Conservation (phyloP, 2,797 vertebrate genomes). For the Pampus argenteus region DNA sequence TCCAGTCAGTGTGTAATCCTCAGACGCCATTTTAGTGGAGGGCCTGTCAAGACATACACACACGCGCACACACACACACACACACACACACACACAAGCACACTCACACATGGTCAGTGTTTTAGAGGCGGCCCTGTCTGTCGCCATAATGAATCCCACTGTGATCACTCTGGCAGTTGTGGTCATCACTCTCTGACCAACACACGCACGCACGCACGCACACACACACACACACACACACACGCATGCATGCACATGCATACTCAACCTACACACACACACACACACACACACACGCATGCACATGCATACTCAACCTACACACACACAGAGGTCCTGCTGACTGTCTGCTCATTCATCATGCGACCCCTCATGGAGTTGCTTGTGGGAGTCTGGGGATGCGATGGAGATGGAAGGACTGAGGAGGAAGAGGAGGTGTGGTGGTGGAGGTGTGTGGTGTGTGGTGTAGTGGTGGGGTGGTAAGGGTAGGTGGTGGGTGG, state of each 20-base stretch:
- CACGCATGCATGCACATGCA: slow-evolving; percentile 9
- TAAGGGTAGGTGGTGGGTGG: too few species aligned
- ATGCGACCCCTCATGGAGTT: slow-evolving; percentile 91
- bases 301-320: slow-evolving; percentile 34
- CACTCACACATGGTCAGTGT: slow-evolving; percentile 69
- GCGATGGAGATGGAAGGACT: slow-evolving; percentile 79
- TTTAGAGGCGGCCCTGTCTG: slow-evolving; percentile 90
- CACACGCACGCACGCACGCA: slow-evolving; percentile 57
- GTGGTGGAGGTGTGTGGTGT: slow-evolving; percentile 78
- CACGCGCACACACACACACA: slow-evolving; percentile 33
- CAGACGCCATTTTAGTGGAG: slow-evolving; percentile 89
- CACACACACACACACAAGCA: slow-evolving; percentile 41
- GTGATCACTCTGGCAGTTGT: slow-evolving; percentile 88
- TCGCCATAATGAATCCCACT: slow-evolving; percentile 95
- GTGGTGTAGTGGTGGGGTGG: slow-evolving; percentile 55
- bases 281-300: slow-evolving; percentile 42
- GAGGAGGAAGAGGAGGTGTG: slow-evolving; percentile 70
- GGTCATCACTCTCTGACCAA: slow-evolving; percentile 92
- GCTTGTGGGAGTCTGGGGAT: slow-evolving; percentile 93
- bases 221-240: slow-evolving; percentile 9
- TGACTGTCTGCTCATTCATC: slow-evolving; percentile 91
- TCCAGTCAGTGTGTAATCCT: slow-evolving; percentile 91
- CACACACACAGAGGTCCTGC: slow-evolving; percentile 70
- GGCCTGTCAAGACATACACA: slow-evolving; percentile 79
- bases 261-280: slow-evolving; percentile 35